A percentile compares a stretch with the other conserved stretches of the same genome.
Evolutionary conservation across 2,888 invertebrate genomes (phyloP).

Genomic region (Tipula lateralis): DNA sequence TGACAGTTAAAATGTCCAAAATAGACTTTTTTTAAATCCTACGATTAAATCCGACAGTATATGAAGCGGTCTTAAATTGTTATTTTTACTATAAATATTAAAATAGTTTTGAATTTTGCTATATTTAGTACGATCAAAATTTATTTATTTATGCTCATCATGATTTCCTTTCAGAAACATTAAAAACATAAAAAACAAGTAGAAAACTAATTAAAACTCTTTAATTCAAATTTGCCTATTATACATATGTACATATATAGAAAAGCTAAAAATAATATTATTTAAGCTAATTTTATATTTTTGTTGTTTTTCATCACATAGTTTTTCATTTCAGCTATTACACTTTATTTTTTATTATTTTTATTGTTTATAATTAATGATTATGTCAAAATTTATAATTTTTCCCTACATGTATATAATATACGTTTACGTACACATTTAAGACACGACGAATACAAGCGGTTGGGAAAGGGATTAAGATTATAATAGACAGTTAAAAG

Average conservation of each 20-base stretch:
- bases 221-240: not conserved
- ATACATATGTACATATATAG: too few relatives aligned
- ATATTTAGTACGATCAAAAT: too few relatives aligned
- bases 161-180: not conserved
- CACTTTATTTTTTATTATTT: not conserved
- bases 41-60: too few relatives aligned
- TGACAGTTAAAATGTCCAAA: too few relatives aligned
- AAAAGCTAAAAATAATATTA: not conserved
- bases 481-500: slow-evolving; percentile 24
- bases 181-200: not conserved
- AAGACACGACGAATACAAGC: not conserved
- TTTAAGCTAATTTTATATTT: not conserved
- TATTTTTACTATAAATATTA: too few relatives aligned
- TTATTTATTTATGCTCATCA: not conserved
- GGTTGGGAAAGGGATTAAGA: not conserved
- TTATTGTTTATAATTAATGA: slow-evolving; percentile 11
- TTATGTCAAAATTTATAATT: not conserved
- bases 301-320: slow-evolving; percentile 4
- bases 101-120: too few relatives aligned
- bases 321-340: not conserved
- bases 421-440: not conserved
- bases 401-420: not conserved
- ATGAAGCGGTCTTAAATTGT: too few relatives aligned
- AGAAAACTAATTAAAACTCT: not conserved
- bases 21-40: too few relatives aligned